Base-by-base conservation (phyloP, 2,113 vertebrate genomes). In the Muntiacus reevesi region DNA sequence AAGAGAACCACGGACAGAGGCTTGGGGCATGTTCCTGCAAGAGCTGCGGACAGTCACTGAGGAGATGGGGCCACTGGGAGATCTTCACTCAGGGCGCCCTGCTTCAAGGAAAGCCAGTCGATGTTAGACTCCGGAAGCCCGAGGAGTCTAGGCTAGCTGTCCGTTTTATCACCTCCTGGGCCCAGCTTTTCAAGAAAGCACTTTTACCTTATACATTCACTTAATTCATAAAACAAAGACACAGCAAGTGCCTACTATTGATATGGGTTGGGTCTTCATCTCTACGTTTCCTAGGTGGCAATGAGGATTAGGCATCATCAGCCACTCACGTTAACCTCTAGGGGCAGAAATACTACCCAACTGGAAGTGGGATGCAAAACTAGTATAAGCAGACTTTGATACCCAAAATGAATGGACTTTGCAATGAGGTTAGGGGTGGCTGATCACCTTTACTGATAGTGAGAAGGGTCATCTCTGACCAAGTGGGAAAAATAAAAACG, bases 141-240 rank as follows among this genome's bases (percentile, higher is more conserved):
- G 19, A 59, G 36, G 86, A 57, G 40, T 78, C 59, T 59, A 87
- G 17, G 78, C 6, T 28, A 85, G 17, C 64, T 71, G 25, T 21
- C 30, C 4, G 25, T 59, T 60, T 81, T 52, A 16, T 54, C n/a
- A 28, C 23, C 21, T 76, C 40, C 33, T 71, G 7, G 52, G 45
- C 28, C 55, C 36, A 85, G 8, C 3, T 54, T 91, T 89, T 74
- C 81, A 27, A 43, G 59, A 78, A n/a, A 71, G 27, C 23, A 54
- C 16, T 43, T 74, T 47, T 33, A 43, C 40, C 47, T 67, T 85
- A 3, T 13, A 27, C 11, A 74, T 79, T 82, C 55, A 57, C 45
- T 87, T 62, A 47, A 82, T 81, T 87, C 43, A 30, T 52, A 87
- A 55, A 92, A n/a, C 21, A 71, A 88, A n/a, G 28, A 60, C 16